Evolutionary conservation across 2,888 invertebrate species (phyloP), one percentile per base, ranked within the genome.

Genomic region (Miltochrista miniata): DNA sequence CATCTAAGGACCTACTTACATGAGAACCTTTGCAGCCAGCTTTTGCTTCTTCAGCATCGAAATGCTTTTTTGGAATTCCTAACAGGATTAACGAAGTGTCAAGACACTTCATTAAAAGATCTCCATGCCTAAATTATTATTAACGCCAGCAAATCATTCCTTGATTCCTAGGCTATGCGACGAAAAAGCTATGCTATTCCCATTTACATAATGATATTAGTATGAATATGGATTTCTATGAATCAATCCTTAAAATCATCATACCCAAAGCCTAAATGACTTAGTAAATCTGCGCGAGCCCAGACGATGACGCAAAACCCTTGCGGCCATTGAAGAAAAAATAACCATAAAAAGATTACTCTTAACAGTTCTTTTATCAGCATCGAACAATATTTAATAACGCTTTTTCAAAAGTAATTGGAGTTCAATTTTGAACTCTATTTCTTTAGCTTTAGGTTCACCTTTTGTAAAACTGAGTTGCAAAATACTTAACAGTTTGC

Each of bases 231-330:
- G 5, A 49, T 56, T 60, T 47, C 53, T 43, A 48, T 31, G 9
- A 7, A 7, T 24, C 18, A 18, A 5, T 38, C 3, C 7, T 15
- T 24, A 11, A 37, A 39, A 29, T 40, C 34, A 34, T 34, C 12
- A 36, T 41, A 35, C 29, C 14, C 33, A 44, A 30, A 15, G 18
- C 10, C n/a, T 8, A 39, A 39, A 38, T 11, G 38, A n/a, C 41
- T n/a, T n/a, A 42, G 46, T 30, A 15, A 11, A 1, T 4, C 13
- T 34, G 33, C 61, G 78, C 87, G 80, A 64, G 83, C 87, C 66
- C 86, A 87, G 89, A 88, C 88, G 81, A 76, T 89, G 89, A 89
- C 87, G 87, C 76, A 84, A 80, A 78, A 53, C 72, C 73, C 67
- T 77, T 74, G 71, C 72, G 70, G 58, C 62, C 57, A 59, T 61